Conservation (phyloP, 2,797 vertebrate species). For the Lateolabrax maculatus region DNA sequence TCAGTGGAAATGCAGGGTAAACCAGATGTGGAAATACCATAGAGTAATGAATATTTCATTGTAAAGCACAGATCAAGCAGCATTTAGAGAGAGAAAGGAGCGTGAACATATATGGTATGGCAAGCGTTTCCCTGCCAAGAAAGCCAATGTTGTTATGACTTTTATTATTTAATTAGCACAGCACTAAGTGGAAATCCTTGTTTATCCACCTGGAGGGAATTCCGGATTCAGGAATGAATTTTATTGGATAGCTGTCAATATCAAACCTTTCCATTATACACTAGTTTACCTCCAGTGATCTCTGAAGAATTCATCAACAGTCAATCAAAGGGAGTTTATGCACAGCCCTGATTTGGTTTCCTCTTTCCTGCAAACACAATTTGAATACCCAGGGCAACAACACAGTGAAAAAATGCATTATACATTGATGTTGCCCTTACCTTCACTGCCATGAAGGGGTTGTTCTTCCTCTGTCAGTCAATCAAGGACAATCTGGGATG, state of each 20-base stretch:
- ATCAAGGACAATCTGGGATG: conserved; percentile 53
- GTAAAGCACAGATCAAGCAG: conserved; percentile 62
- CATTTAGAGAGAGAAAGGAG: conserved; percentile 53
- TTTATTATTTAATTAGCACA: conserved; percentile 79
- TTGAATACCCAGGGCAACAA: conserved; percentile 71
- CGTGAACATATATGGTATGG: conserved; percentile 7
- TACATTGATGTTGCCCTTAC: conserved; percentile 70
- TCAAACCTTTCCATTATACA: conserved; percentile 81
- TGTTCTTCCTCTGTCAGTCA: conserved; percentile 71
- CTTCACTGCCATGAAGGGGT: conserved; percentile 54
- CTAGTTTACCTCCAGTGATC: conserved; percentile 81
- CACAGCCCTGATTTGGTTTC: conserved; percentile 75
- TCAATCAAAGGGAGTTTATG: conserved; percentile 84
- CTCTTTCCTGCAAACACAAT: conserved; percentile 77
- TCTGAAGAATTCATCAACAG: conserved; percentile 78
- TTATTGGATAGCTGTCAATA: conserved; percentile 80
- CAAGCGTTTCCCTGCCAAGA: conserved; percentile 36
- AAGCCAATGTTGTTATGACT: conserved; percentile 64
- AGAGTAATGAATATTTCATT: conserved; percentile 82
- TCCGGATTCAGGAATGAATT: conserved; percentile 71
- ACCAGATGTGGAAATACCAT: conserved; percentile 70
- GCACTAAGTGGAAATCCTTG: conserved; percentile 72
- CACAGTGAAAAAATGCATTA: conserved; percentile 66
- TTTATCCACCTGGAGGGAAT: conserved; percentile 76
- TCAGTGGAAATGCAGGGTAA: conserved; percentile 48